Percentiles rank a stretch among this genome's conserved stretches.
These are phyloP conservation scores for Cottus gobio DNA, from an alignment of 2,113 vertebrate species.

Conservation along the genomic window DNA sequence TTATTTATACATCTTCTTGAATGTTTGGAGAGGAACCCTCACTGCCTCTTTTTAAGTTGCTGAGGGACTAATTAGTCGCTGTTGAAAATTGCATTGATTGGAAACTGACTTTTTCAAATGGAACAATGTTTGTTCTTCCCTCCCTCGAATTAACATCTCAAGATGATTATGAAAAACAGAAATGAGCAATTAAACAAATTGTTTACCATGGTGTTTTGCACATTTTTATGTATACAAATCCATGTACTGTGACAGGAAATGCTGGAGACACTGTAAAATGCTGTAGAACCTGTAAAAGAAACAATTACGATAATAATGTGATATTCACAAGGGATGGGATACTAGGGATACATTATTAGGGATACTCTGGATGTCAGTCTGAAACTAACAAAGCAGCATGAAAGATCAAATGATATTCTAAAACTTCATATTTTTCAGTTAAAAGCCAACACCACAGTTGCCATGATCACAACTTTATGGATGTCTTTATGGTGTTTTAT, in stretches of 20 bases:
- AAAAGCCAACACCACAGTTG: neutral
- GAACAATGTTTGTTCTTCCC: neutral
- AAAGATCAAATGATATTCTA: neutral
- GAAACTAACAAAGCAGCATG: neutral
- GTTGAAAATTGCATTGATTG: conserved; percentile 33
- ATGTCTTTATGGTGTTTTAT: neutral
- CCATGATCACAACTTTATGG: neutral
- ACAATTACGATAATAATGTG: neutral
- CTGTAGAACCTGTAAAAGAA: neutral
- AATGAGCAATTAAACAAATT: conserved; percentile 26
- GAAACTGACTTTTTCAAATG: conserved; percentile 18
- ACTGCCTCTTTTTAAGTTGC: conserved; percentile 18
- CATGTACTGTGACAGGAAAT: conserved; percentile 3
- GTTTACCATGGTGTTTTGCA: conserved; percentile 21
- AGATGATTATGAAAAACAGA: conserved; percentile 34
- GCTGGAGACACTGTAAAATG: neutral
- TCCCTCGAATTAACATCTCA: conserved; percentile 16
- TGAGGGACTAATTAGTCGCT: conserved; percentile 29
- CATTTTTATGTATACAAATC: neutral
- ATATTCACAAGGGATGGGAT: neutral
- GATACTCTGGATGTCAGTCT: neutral
- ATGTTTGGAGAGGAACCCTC: neutral
- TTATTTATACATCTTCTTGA: neutral
- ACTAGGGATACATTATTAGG: neutral
- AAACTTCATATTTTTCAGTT: neutral